These are phyloP conservation scores for Esperia sulphurella DNA, from an alignment of 2,888 invertebrate genomes.

Conservation along the genomic window DNA sequence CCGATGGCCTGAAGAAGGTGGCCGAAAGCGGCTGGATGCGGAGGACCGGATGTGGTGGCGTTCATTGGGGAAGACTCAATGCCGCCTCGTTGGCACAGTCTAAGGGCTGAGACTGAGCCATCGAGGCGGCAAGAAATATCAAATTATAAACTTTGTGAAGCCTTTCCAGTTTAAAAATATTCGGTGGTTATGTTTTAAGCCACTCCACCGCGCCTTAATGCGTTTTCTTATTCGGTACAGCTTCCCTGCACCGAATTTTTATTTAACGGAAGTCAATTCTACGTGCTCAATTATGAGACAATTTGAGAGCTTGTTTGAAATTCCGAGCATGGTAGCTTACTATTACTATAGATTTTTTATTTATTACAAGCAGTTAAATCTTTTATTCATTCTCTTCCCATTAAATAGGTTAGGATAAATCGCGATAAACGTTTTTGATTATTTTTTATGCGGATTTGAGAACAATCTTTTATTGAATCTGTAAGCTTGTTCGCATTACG, in stretches of 20 bases:
- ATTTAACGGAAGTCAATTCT: constrained; percentile 21
- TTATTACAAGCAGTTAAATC: neutral
- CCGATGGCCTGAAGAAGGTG: too few relatives aligned
- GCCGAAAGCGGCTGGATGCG: too few relatives aligned
- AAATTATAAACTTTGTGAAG: neutral
- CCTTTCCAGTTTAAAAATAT: neutral
- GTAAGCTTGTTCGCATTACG: neutral
- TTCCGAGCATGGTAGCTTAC: neutral
- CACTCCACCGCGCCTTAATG: neutral
- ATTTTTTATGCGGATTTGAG: neutral
- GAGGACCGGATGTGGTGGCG: too few relatives aligned
- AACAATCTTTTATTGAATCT: too few relatives aligned
- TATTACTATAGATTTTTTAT: neutral
- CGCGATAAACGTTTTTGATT: too few relatives aligned
- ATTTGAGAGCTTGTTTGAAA: neutral
- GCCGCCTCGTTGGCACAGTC: too few relatives aligned
- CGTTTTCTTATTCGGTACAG: constrained; percentile 17
- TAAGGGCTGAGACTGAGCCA: too few relatives aligned
- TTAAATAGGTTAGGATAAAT: too few relatives aligned
- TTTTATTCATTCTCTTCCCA: neutral
- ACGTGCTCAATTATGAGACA: constrained; percentile 5
- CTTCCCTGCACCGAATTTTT: constrained; percentile 22
- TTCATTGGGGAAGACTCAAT: too few relatives aligned
- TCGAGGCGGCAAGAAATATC: neutral
- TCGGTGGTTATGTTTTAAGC: neutral